Percentiles rank a stretch among this genome's conserved stretches.
Conservation (phyloP, 2,888 invertebrate genomes). For the Caenorhabditis zanzibari region DNA sequence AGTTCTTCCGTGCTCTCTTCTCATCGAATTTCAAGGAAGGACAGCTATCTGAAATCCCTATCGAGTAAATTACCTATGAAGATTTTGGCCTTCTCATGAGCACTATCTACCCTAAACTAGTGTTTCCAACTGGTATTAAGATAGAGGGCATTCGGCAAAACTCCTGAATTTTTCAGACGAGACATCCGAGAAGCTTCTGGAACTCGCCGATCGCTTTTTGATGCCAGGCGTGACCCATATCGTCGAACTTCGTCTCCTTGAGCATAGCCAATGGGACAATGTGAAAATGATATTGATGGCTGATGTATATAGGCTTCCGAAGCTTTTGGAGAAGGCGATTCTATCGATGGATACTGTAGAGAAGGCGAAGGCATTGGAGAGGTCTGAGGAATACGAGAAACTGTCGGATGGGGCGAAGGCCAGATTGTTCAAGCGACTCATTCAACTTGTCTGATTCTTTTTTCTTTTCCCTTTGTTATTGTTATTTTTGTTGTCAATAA, state of each 20-base stretch:
- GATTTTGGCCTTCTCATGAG: not conserved
- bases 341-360: not conserved
- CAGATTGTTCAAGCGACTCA: not conserved
- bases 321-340: not conserved
- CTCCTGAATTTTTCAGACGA: not conserved
- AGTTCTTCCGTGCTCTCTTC: slow-evolving; percentile 7
- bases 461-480: too few relatives aligned
- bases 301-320: not conserved
- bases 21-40: slow-evolving; percentile 7
- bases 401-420: not conserved
- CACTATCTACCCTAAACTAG: not conserved
- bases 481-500: too few relatives aligned
- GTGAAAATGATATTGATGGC: slow-evolving; percentile 8
- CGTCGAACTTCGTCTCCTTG: not conserved
- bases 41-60: not conserved
- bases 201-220: not conserved
- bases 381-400: not conserved
- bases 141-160: not conserved
- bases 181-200: not conserved
- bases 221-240: not conserved
- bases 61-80: not conserved
- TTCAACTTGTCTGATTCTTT: not conserved
- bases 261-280: not conserved
- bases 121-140: not conserved
- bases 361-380: not conserved